Evolutionary conservation across 2,888 invertebrate genomes (phyloP), one percentile per base, ranked within the genome.

Genomic region (Chrysotoxum bicinctum): DNA sequence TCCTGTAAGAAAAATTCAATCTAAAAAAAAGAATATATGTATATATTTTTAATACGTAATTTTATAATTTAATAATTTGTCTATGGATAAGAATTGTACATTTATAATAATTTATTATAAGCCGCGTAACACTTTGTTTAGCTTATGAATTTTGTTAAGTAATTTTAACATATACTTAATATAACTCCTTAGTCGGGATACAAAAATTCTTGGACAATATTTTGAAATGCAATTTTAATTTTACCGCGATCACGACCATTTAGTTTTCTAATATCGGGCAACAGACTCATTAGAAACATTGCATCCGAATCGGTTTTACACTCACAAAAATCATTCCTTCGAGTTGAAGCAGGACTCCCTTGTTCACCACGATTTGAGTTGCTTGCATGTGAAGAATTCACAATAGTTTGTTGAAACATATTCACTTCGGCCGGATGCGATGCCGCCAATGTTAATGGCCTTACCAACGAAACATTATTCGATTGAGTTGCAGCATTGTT

Each of bases 221-320:
- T 91, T 88, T 92, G 91, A 79, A 91, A 90, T 81, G 91, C 91
- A 77, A 91, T 91, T 87, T 91, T 91, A 7, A 91, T 91, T 87
- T 91, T 91, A 52, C 91, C 91, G 21, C 91, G 89, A 88, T 92
- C 91, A 14, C 90, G 90, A n/a, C 91, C 91, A 66, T 91, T 90
- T 8, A 91, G 64, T 68, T 90, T 91, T 87, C 91, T 90, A 73
- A 91, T 91, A 81, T 92, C 91, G 4, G 91, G 91, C 77, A 91
- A 77, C 1, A 91, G 88, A 75, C 91, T 91, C 90, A 91, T 91
- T 7, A 92, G 88, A 58, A 91, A 91, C 91, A 91, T 91, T 77
- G 91, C 91, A 88, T 91, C 92, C n/a, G 91, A 90, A 87, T 92
- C 91, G n/a, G 90, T 90, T 87, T 91, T 91, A 82, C 92, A 92